Evolutionary conservation across 2,888 invertebrate genomes (phyloP).

Genomic region (Tipula unca): DNA sequence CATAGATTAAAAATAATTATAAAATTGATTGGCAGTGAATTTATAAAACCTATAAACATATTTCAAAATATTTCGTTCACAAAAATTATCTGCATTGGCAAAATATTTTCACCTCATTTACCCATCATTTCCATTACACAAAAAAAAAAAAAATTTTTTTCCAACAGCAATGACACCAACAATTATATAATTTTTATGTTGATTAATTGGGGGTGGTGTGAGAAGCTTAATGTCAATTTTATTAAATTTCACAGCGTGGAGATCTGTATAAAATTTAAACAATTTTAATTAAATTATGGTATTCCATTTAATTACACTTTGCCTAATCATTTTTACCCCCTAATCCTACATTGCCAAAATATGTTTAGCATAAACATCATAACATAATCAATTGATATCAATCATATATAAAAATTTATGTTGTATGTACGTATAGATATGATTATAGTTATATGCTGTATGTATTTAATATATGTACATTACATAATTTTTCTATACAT

Average conservation of each 20-base stretch:
- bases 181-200: no score
- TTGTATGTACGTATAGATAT: background rate
- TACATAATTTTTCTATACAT: background rate
- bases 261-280: background rate
- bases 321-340: background rate
- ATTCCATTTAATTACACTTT: background rate
- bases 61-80: no score
- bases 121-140: no score
- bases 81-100: no score
- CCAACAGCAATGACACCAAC: no score
- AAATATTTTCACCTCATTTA: no score
- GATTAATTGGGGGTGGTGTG: background rate
- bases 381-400: background rate
- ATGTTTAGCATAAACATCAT: background rate
- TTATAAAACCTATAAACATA: no score
- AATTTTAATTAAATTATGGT: background rate
- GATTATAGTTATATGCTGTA: no score
- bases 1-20: no score
- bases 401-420: background rate
- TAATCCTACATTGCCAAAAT: background rate
- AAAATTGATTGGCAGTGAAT: no score
- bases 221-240: background rate
- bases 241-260: background rate
- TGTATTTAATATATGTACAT: background rate
- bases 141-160: no score